Evolutionary conservation across 2,113 vertebrate species (phyloP), one percentile per base, ranked within the genome.

Genomic region (Pyrgilauda ruficollis): DNA sequence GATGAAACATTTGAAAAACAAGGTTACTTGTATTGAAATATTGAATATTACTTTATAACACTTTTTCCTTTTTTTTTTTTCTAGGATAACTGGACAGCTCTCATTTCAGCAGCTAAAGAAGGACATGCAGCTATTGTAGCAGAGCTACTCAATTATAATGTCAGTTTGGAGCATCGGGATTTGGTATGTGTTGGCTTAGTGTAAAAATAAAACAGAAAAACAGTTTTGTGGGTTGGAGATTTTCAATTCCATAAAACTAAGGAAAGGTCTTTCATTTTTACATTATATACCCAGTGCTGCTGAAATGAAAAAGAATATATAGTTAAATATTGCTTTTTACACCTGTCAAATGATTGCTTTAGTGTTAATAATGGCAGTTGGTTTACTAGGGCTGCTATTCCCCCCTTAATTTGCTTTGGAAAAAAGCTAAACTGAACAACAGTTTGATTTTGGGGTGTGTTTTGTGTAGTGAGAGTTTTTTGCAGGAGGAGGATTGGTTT

Each of bases 81-180:
- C 19, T 95, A 99, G 99, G 99, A 99, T 97, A 99, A 99, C 97
- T 99, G 99, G 99, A 99, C 99, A 33, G 99, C 99, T 17, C 98
- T 99, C 86, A 99, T 99, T 97, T 99, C 99, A 2, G 99, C 99
- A 43, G 98, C 99, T 33, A 99, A 99, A 95, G 99, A 99, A 94
- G 99, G 99, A 23, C 99, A 99, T 68, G 43, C 98, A 15, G 98
- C 98, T 80, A 97, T 99, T 58, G 99, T 99, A 84, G 98, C 96
- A 76, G 99, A 99, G 33, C 97, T 99, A 7, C 98, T 99, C 61
- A 98, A 97, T 62, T 98, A 98, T 41, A 98, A 98, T 92, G 99
- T 98, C 44, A 98, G 97, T 95, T 90, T 99, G 97, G 99, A 99
- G 94, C 99, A 99, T 94, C 97, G 99, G 39, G 99, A 99, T 92